Base-by-base conservation (phyloP, 1,140 invertebrate genomes). In the Caenorhabditis inopinata region DNA sequence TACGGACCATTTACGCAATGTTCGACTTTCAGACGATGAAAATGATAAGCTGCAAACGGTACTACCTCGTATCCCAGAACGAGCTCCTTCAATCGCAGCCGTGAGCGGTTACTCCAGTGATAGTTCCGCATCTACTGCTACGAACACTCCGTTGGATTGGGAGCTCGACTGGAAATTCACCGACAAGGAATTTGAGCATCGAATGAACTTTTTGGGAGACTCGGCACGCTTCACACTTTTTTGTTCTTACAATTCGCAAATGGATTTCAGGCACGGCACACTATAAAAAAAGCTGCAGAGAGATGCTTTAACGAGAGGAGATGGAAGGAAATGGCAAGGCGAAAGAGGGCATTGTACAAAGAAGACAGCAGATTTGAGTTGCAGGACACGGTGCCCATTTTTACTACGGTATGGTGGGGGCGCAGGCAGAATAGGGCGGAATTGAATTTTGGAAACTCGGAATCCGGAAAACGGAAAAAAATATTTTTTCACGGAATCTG, bases 61-160 rank as follows among this genome's bases (percentile, higher is more conserved):
- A 18, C 4, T 68, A 0, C 58, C 58, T 2, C 58, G 58, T 9
- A 21, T 38, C 9, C 32, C 58, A 9, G 21, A 21, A 42, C 11
- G 32, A 38, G 32, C 58, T 1, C 58, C 58, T 18, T 38, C 32
- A 9, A 38, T 68, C n/a, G 32, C 9, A 1, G n/a, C 58, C 11
- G 58, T 68, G 29, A 38, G 32, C 23, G 58, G 58, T 38, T 68
- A 68, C 25, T 68, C 58, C 1, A 68, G 58, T 38, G 58, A 68
- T 18, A 68, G 58, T 38, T 2, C 2, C 0, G n/a, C 14, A 2
- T 68, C 58, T 2, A 18, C 32, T 7, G 58, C 32, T 6, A 38
- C 58, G 2, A n/a, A 68, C n/a, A 42, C 58, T 29, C 58, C 58
- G 12, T 38, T 68, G 4, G 58, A 68, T 29, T 68, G 25, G n/a